Evolutionary conservation across 1,140 invertebrate genomes (phyloP), one percentile per base, ranked within the genome.

Genomic region (Homalodisca vitripennis): DNA sequence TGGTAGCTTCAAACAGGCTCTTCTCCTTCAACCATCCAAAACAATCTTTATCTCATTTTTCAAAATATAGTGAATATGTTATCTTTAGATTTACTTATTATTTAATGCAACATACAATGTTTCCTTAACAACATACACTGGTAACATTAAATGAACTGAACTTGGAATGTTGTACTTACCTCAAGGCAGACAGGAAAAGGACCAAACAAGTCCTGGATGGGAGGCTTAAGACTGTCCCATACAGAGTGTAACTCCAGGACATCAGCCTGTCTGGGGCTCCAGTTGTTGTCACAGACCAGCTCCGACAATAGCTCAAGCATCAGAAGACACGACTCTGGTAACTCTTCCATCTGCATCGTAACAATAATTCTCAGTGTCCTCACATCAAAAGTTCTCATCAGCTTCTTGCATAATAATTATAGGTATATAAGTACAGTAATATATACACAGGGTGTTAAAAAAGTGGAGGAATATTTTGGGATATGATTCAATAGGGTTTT

Each of bases 221-320:
- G 55, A 60, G 55, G 55, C 26, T 60, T 60, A 26, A 60, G 55
- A 29, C 55, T 60, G 55, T 60, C 55, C 55, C 55, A 60, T 12
- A 26, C 55, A 10, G 55, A 22, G 55, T 60, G 55, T 12, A 60
- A 24, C 55, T 60, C 55, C 26, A 60, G 27, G 3, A 60, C n/a
- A n/a, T 60, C 55, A 6, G 29, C 55, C 27, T 60, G 55, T 3
- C 55, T 22, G 55, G 14, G 29, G 14, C 14, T 22, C 55, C 55
- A 60, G 22, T 60, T 26, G 26, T 60, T 26, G 26, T 60, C 55
- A 2, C 24, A 10, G 12, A 26, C 29, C 22, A 60, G 55, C 55
- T 27, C 22, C 10, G 55, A 26, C n/a, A 60, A 26, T 10, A 60
- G n/a, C 55, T 60, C 55, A 22, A 60, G 26, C 55, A 60, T 60